Evolutionary conservation across 2,797 vertebrate genomes (phyloP).

Genomic region (Sitta carolinensis): DNA sequence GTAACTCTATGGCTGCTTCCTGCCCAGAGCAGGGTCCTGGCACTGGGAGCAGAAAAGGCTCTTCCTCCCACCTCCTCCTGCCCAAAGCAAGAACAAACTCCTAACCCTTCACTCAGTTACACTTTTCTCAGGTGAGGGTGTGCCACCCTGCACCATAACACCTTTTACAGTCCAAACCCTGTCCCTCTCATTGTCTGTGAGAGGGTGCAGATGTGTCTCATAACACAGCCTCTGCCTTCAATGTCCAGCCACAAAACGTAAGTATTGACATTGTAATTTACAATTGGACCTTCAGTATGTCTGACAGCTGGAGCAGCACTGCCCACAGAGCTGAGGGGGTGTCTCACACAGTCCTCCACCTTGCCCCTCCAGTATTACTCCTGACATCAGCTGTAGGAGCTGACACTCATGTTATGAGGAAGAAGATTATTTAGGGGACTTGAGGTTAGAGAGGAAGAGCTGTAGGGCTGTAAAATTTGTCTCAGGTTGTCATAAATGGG

Average conservation of each 20-base stretch:
- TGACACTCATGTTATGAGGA: not conserved
- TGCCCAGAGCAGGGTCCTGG: not conserved
- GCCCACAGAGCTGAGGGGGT: not conserved
- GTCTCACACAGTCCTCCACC: not conserved
- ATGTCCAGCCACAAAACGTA: rapidly evolving
- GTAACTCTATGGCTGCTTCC: not conserved
- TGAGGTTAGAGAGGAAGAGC: not conserved
- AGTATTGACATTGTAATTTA: not conserved
- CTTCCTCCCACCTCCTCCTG: not conserved
- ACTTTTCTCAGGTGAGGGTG: not conserved
- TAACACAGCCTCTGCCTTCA: not conserved
- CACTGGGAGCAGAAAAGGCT: not conserved
- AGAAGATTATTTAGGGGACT: not conserved
- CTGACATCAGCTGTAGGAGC: not conserved
- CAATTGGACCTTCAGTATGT: not conserved
- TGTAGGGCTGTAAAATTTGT: not conserved
- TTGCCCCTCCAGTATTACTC: not conserved
- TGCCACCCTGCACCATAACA: not conserved
- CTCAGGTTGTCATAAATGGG: not conserved
- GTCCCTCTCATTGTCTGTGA: not conserved
- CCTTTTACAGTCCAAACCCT: not conserved
- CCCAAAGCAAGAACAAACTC: not conserved
- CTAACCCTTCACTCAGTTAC: rapidly evolving
- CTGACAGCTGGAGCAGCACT: not conserved
- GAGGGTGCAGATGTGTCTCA: not conserved